A percentile compares a stretch with the other conserved stretches of the same genome.
These are phyloP conservation scores for Macrobrachium nipponense DNA, from an alignment of 1,140 invertebrate genomes.

Conservation along the genomic window DNA sequence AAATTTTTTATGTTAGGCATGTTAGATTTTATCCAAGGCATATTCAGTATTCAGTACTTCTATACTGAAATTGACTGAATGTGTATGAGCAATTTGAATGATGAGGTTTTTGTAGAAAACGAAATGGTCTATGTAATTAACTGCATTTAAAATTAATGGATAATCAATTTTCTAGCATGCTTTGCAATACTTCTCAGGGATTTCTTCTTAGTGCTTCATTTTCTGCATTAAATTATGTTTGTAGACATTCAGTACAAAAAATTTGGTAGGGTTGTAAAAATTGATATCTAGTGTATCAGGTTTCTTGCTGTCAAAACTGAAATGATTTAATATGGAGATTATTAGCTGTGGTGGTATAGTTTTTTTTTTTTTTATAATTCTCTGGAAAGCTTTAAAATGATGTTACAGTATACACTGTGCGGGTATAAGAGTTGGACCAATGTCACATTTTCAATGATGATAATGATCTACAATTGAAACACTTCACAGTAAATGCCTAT, in stretches of 20 bases:
- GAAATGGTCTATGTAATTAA: slow-evolving; percentile 7
- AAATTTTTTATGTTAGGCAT: too few species aligned
- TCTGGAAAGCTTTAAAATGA: slow-evolving; percentile 19
- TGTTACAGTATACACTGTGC: slow-evolving; percentile 50
- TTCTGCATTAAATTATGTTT: slow-evolving; percentile 40
- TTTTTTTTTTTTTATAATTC: background rate
- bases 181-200: slow-evolving; percentile 61
- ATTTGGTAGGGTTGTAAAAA: too few species aligned
- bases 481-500: slow-evolving; percentile 35
- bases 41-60: too few species aligned
- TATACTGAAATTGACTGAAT: background rate
- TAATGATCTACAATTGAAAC: slow-evolving; percentile 45
- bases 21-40: too few species aligned
- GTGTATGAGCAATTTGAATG: background rate
- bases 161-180: slow-evolving; percentile 48
- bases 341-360: too few species aligned
- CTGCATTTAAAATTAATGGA: slow-evolving; percentile 3
- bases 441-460: slow-evolving; percentile 29
- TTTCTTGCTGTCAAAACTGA: too few species aligned
- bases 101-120: background rate
- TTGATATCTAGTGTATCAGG: too few species aligned
- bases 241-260: background rate
- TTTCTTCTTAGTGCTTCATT: slow-evolving; percentile 57
- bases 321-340: too few species aligned
- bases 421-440: slow-evolving; percentile 58